Percentiles rank a stretch among this genome's conserved stretches.
Evolutionary conservation across 2,888 invertebrate species (phyloP).

Genomic region (Epinotia nisella): DNA sequence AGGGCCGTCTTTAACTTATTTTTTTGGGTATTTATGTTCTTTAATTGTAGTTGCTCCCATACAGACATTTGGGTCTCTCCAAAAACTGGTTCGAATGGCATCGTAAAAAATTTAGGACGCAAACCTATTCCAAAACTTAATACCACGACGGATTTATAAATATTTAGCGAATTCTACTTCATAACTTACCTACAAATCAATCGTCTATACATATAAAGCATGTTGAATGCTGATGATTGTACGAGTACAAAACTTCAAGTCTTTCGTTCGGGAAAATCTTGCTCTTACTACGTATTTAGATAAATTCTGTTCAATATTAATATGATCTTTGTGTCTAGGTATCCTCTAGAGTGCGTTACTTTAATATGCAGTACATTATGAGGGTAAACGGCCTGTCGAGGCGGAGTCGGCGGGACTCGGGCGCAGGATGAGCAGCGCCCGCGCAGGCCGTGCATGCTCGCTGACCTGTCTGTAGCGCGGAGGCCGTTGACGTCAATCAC

Average conservation of each 20-base stretch:
- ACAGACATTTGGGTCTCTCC: too few species aligned
- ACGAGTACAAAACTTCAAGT: conserved; percentile 7
- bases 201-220: conserved; percentile 1
- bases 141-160: background rate
- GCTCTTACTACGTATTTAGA: conserved; percentile 34
- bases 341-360: conserved; percentile 46
- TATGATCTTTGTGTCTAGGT: conserved; percentile 44
- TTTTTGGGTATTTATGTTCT: too few species aligned
- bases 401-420: conserved; percentile 28
- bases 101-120: too few species aligned
- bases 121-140: too few species aligned
- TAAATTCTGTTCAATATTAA: conserved; percentile 36
- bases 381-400: conserved; percentile 41
- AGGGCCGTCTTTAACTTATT: too few species aligned
- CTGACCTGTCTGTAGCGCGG: conserved; percentile 38
- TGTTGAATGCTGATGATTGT: background rate
- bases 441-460: conserved; percentile 21
- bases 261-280: background rate
- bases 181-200: background rate
- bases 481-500: conserved; percentile 55
- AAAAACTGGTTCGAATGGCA: too few species aligned
- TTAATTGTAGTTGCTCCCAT: too few species aligned
- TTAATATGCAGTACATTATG: conserved; percentile 40
- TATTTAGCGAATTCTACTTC: background rate
- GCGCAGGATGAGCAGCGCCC: conserved; percentile 33